Conservation (phyloP, 1,140 invertebrate genomes). For the Whitmania pigra region DNA sequence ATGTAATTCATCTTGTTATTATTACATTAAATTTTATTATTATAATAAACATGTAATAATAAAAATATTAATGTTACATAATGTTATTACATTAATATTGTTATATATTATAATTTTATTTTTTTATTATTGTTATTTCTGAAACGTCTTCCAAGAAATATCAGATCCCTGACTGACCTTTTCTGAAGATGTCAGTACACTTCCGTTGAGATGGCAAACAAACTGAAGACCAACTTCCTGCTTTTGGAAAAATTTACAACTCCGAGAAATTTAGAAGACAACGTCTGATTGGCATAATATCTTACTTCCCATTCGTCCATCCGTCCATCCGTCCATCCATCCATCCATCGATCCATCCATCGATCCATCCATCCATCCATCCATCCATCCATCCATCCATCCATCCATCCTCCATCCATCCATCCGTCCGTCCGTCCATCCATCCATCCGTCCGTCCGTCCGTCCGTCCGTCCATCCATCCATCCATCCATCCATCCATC, state of each 20-base stretch:
- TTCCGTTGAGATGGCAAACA: too few relatives aligned
- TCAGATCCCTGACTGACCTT: too few relatives aligned
- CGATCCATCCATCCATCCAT: background rate
- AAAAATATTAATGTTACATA: background rate
- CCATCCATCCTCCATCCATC: too few relatives aligned
- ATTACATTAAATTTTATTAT: background rate
- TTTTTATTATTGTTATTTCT: too few relatives aligned
- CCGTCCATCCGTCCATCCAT: too few relatives aligned
- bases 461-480: background rate
- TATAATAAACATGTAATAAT: background rate
- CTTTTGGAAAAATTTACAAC: too few relatives aligned
- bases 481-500: background rate
- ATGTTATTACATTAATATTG: background rate
- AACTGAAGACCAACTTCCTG: too few relatives aligned
- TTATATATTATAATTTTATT: constrained; percentile 2
- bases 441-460: background rate
- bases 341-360: background rate
- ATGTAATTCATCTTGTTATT: background rate
- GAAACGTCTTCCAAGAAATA: too few relatives aligned
- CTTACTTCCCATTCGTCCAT: too few relatives aligned
- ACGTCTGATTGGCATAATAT: background rate
- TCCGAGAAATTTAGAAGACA: too few relatives aligned
- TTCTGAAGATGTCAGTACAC: too few relatives aligned
- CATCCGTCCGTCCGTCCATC: background rate
- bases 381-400: background rate